These are phyloP conservation scores for Pitangus sulphuratus DNA, from an alignment of 2,797 vertebrate species.

Conservation along the genomic window DNA sequence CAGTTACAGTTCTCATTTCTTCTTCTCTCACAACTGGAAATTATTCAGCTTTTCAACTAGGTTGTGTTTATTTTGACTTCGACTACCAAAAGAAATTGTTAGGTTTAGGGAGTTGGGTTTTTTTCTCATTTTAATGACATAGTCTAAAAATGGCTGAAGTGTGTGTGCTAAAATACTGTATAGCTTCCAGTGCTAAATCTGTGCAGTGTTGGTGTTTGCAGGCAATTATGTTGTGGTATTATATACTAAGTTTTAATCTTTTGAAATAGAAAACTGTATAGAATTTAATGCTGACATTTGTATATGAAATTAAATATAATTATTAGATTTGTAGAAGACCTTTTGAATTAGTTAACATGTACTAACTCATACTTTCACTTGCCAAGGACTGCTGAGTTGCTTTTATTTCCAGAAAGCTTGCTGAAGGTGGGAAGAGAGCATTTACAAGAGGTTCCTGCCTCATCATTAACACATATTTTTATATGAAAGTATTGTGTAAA, in stretches of 20 bases:
- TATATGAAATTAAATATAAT: not conserved
- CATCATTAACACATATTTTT: not conserved
- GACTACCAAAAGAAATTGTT: not conserved
- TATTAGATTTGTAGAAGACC: not conserved
- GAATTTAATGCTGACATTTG: conserved; percentile 2
- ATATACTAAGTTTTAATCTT: not conserved
- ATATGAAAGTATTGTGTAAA: conserved; percentile 2
- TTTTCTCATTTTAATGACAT: not conserved
- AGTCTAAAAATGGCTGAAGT: not conserved
- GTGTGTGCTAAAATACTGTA: not conserved
- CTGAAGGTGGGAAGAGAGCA: not conserved
- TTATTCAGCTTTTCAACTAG: not conserved
- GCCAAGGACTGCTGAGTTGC: not conserved
- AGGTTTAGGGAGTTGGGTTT: not conserved
- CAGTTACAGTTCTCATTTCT: not conserved
- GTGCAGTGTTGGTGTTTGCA: not conserved
- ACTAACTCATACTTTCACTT: not conserved
- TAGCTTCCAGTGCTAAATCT: not conserved
- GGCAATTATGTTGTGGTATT: not conserved
- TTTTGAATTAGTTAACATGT: not conserved
- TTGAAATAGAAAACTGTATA: conserved; percentile 5
- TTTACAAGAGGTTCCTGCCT: not conserved
- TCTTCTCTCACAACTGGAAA: not conserved
- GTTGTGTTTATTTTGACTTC: not conserved
- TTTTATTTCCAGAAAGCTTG: not conserved